Evolutionary conservation across 2,888 invertebrate genomes (phyloP), one percentile per base, ranked within the genome.

Genomic region (Platycheirus albimanus): DNA sequence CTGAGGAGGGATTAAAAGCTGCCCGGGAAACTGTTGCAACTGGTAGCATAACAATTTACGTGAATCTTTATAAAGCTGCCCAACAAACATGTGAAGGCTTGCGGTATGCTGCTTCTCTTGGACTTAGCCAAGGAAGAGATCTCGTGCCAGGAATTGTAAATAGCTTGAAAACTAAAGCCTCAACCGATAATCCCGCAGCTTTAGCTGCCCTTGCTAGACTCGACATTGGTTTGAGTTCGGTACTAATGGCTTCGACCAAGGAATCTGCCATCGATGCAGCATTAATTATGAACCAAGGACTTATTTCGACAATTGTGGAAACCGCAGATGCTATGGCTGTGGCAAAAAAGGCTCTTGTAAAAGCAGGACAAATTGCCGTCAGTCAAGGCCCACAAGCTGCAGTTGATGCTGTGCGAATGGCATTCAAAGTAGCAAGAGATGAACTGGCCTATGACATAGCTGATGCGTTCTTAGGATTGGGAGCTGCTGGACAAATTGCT

Each of bases 331-430:
- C 36, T 17, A n/a, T 17, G 15, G 8, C 30, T 33, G 10, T 49
- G n/a, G 13, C 19, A 36, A 24, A 24, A 24, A 45, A 43, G 15
- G 43, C 20, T 43, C 20, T 41, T 17, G 13, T 20, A 15, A 20
- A n/a, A 10, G 19, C 36, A 28, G 13, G 5, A n/a, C 2, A 45
- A 6, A 3, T 38, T 36, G 38, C 51, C 15, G 38, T 41, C 15
- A n/a, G 20, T 8, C 33, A 19, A 24, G 41, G 11, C 5, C 20
- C 17, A 45, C 33, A 47, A 17, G 54, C 51, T 78, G 49, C 17
- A 28, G 43, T 45, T 43, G 45, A 4, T 41, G 7, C 6, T 13
- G 3, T 41, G 13, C 38, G 2, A 2, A 41, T 3, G 13, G 38
- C 13, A 41, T 13, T 41, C 2, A 3, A 41, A 13, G 13, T 0